Conservation (phyloP, 2,888 invertebrate genomes). For the Pyrgus malvae region DNA sequence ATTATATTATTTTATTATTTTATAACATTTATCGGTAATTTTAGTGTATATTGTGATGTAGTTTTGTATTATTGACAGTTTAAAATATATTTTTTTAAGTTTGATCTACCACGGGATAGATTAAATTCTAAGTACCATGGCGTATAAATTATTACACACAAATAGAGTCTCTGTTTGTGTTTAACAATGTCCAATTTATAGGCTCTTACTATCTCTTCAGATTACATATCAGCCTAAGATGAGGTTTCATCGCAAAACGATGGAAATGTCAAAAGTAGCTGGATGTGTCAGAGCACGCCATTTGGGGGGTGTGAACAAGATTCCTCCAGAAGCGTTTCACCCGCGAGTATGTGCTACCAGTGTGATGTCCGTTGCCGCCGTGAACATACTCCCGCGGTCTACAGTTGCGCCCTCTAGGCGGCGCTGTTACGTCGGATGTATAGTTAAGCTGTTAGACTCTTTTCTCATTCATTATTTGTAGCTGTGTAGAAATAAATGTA, state of each 20-base stretch:
- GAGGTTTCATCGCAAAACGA: conserved; percentile 3
- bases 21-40: too few species aligned
- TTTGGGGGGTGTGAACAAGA: background rate
- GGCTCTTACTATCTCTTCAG: background rate
- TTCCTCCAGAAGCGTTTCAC: background rate
- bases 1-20: background rate
- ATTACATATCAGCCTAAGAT: background rate
- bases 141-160: too few species aligned
- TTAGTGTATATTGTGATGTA: too few species aligned
- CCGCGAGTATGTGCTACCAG: conserved; percentile 7
- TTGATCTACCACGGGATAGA: too few species aligned
- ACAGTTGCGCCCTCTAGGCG: conserved; percentile 31
- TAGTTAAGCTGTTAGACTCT: conserved; percentile 62
- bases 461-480: conserved; percentile 59
- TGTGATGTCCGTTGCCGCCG: background rate
- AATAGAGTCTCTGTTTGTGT: too few species aligned
- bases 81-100: too few species aligned
- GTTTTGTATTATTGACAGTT: too few species aligned
- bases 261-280: conserved; percentile 1
- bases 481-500: background rate
- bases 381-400: background rate
- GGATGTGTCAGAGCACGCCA: background rate
- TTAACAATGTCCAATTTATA: too few species aligned
- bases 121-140: too few species aligned
- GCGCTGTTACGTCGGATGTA: conserved; percentile 52